Evolutionary conservation across 1,140 invertebrate species (phyloP).

Genomic region (Maconellicoccus hirsutus): DNA sequence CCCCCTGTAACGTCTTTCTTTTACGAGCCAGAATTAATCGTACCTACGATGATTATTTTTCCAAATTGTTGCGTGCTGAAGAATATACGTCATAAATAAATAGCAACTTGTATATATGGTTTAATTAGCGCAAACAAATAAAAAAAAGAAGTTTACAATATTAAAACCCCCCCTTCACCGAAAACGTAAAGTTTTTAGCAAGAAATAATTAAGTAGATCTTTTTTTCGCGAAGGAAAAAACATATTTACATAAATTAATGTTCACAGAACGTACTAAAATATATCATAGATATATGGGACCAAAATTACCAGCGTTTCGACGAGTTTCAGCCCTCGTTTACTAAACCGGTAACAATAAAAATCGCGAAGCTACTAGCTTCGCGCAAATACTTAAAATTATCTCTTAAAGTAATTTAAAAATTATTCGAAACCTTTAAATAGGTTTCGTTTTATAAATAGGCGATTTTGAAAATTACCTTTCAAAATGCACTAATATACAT

Average conservation of each 20-base stretch:
- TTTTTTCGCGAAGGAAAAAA: no score
- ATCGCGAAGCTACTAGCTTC: not conserved
- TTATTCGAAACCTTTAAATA: not conserved
- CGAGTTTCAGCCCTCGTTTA: not conserved
- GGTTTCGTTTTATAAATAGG: not conserved
- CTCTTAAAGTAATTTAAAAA: not conserved
- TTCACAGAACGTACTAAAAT: conserved; percentile 28
- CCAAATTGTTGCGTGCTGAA: no score
- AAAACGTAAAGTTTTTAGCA: no score
- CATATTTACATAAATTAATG: conserved; percentile 17
- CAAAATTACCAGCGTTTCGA: conserved; percentile 17
- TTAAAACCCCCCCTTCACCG: no score
- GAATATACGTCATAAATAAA: no score
- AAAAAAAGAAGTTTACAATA: no score
- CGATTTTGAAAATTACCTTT: conserved; percentile 19
- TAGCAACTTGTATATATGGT: no score
- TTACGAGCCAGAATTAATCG: no score
- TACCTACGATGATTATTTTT: no score
- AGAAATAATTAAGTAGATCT: no score
- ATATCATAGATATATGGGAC: conserved; percentile 28
- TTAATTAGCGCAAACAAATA: no score
- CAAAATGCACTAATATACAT: not conserved
- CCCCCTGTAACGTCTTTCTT: no score
- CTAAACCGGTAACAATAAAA: conserved; percentile 24
- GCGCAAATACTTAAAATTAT: not conserved